phyloP scores from a whole-genome alignment of 2,113 vertebrate genomes.

The Nothocercus julius region DNA sequence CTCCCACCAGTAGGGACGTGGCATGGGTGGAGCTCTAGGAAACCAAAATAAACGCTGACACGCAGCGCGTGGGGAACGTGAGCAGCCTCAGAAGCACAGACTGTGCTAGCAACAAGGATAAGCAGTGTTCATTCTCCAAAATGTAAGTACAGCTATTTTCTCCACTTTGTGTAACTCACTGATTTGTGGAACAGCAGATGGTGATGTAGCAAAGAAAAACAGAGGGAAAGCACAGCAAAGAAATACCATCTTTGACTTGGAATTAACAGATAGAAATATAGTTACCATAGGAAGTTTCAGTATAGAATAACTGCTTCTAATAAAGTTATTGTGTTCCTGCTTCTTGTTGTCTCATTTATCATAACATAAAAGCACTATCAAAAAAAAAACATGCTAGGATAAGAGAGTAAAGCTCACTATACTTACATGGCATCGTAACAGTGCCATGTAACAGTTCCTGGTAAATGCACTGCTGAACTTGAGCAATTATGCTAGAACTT shows the following conservation, averaged over 20 bases:
- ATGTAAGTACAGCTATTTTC: neutral
- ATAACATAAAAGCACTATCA: neutral
- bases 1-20: neutral
- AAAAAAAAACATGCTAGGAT: neutral
- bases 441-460: too few relatives aligned
- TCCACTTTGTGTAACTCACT: fast-evolving
- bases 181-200: neutral
- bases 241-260: neutral
- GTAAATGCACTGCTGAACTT: neutral
- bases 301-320: neutral
- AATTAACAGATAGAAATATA: neutral
- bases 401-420: neutral
- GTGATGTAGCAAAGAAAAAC: neutral
- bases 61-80: neutral
- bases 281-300: neutral
- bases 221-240: neutral
- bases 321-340: neutral
- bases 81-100: neutral
- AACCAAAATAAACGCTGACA: slow-evolving; percentile 17
- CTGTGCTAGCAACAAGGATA: neutral
- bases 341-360: neutral
- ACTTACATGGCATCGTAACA: too few relatives aligned
- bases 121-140: neutral
- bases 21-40: neutral
- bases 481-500: neutral